phyloP scores from a whole-genome alignment of 2,888 invertebrate species.

The Habroteleia sp. region DNA sequence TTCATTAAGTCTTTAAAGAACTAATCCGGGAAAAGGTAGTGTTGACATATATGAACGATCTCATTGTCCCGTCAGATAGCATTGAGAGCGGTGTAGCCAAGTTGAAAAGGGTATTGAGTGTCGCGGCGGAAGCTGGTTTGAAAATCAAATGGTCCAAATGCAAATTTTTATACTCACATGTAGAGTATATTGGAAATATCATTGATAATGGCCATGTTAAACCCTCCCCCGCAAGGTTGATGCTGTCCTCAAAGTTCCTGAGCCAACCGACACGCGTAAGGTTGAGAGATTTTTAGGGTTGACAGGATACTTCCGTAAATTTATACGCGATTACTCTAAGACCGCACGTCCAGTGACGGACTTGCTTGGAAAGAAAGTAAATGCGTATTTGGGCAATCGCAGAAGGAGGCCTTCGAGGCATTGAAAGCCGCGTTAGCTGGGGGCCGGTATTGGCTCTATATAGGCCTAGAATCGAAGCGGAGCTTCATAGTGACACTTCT shows the following conservation, averaged over 20 bases:
- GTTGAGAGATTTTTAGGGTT: neutral
- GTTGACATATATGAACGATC: slow-evolving; percentile 7
- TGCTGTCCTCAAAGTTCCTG: neutral
- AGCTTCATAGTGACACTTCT: too few species aligned
- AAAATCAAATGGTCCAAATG: slow-evolving; percentile 72
- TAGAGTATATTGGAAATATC: slow-evolving; percentile 53
- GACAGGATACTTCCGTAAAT: neutral
- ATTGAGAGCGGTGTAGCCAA: neutral
- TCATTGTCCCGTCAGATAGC: slow-evolving; percentile 3
- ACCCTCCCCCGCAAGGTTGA: neutral
- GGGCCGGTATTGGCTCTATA: too few species aligned
- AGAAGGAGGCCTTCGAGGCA: too few species aligned
- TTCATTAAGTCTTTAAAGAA: slow-evolving; percentile 1
- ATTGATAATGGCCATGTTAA: neutral
- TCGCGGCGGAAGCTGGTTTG: neutral
- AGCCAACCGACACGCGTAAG: neutral
- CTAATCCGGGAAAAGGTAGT: neutral
- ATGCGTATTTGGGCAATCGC: too few species aligned
- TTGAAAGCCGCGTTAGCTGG: too few species aligned
- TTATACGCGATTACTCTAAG: neutral
- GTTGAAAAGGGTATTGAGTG: neutral
- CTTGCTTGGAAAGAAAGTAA: neutral
- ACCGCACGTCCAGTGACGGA: neutral
- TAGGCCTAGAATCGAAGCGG: too few species aligned
- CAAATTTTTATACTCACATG: slow-evolving; percentile 63